Evolutionary conservation across 1,140 invertebrate species (phyloP).

Genomic region (Zaprionus taronus): DNA sequence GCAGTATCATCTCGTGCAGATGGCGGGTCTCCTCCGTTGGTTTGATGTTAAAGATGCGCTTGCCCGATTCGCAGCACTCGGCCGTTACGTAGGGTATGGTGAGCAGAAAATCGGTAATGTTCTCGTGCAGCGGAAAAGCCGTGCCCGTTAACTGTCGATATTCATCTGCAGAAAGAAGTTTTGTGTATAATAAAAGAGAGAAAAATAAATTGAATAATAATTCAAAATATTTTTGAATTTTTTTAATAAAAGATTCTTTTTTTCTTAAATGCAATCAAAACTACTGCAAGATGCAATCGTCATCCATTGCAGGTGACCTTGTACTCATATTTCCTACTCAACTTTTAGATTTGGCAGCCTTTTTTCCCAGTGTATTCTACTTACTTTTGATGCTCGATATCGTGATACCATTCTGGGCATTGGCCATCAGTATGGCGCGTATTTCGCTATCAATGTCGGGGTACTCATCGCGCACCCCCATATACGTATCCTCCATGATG

Average conservation of each 20-base stretch:
- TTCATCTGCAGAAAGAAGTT: slow-evolving; percentile 53
- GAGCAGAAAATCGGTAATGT: slow-evolving; percentile 78
- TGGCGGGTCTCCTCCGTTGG: slow-evolving; percentile 67
- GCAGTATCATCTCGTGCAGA: slow-evolving; percentile 69
- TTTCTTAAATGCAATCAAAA: too few relatives aligned
- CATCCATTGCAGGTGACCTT: too few relatives aligned
- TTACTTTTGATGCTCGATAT: slow-evolving; percentile 79
- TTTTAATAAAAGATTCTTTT: too few relatives aligned
- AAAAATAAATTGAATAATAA: neutral
- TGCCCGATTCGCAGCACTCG: slow-evolving; percentile 67
- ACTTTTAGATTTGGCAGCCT: too few relatives aligned
- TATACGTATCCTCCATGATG: slow-evolving; percentile 63
- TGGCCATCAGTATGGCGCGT: slow-evolving; percentile 71
- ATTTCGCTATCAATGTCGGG: slow-evolving; percentile 78
- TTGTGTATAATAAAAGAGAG: neutral
- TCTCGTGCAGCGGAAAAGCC: slow-evolving; percentile 67
- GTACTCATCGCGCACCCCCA: slow-evolving; percentile 65
- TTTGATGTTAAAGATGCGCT: slow-evolving; percentile 71
- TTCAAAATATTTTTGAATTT: neutral
- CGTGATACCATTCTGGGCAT: slow-evolving; percentile 80
- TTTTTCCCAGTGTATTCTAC: slow-evolving; percentile 7
- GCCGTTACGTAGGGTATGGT: slow-evolving; percentile 77
- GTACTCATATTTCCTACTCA: neutral
- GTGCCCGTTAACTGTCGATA: slow-evolving; percentile 74
- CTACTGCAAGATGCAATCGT: neutral